A percentile compares a stretch with the other conserved stretches of the same genome.
These are phyloP conservation scores for Chloromyia formosa DNA, from an alignment of 2,888 invertebrate genomes.

Conservation along the genomic window DNA sequence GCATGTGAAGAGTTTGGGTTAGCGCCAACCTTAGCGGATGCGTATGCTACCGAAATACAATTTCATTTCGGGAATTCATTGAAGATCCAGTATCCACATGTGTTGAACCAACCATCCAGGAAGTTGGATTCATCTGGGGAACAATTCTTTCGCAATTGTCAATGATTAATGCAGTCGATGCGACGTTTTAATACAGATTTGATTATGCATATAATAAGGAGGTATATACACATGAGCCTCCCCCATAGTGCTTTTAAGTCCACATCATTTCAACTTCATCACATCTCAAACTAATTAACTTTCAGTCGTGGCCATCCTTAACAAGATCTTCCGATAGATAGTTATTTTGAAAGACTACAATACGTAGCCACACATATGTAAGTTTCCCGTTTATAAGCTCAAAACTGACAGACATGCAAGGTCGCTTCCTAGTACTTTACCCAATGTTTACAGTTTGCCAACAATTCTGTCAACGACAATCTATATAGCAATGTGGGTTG, in stretches of 20 bases:
- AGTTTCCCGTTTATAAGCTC: not conserved
- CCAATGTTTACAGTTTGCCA: conserved; percentile 18
- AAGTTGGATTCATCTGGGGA: no score
- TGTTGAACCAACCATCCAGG: no score
- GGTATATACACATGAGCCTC: no score
- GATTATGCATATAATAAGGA: no score
- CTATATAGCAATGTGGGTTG: conserved; percentile 29
- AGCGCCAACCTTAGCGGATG: conserved; percentile 35
- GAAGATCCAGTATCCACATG: no score
- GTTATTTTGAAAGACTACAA: conserved; percentile 24
- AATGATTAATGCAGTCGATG: no score
- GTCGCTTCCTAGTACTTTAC: not conserved
- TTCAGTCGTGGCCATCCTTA: not conserved
- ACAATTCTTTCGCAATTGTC: no score
- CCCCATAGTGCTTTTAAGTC: not conserved
- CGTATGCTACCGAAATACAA: not conserved
- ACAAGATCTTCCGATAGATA: conserved; percentile 9
- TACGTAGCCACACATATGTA: not conserved
- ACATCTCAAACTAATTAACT: conserved; percentile 28
- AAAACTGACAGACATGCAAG: no score
- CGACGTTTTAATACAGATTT: no score
- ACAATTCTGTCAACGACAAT: conserved; percentile 18
- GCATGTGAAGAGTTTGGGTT: not conserved
- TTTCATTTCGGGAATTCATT: no score
- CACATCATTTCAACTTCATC: not conserved